Conservation (phyloP, 1,140 invertebrate species). For the Parasteatoda tepidariorum region DNA sequence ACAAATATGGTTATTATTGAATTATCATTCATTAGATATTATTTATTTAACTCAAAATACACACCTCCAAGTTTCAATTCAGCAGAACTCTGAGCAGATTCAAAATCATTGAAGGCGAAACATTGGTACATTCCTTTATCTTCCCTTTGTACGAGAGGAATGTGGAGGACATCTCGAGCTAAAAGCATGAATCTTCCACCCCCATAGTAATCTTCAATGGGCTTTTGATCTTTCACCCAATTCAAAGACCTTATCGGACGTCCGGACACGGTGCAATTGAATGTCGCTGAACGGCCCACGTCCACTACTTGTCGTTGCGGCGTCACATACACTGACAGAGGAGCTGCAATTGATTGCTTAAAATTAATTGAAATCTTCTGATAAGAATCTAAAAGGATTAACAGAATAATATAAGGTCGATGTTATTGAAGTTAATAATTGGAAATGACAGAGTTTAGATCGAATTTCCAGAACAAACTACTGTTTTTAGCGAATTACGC, state of each 20-base stretch:
- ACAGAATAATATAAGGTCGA: no score
- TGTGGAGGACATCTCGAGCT: constrained; percentile 64
- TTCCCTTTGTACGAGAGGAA: constrained; percentile 84
- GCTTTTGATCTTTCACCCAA: constrained; percentile 62
- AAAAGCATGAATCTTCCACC: constrained; percentile 24
- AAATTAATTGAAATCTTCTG: no score
- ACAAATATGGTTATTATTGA: no score
- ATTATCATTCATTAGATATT: no score
- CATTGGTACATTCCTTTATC: constrained; percentile 99
- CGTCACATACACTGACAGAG: constrained; percentile 67
- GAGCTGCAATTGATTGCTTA: constrained; percentile 64
- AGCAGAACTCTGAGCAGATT: constrained; percentile 74
- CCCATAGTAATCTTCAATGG: constrained; percentile 38
- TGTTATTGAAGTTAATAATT: no score
- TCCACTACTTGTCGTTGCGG: constrained; percentile 69
- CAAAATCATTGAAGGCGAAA: constrained; percentile 92
- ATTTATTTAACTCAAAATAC: no score
- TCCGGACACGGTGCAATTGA: constrained; percentile 69
- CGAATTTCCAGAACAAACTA: no score
- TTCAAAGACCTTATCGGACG: constrained; percentile 65
- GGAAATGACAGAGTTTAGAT: no score
- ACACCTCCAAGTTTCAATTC: constrained; percentile 70
- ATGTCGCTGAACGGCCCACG: constrained; percentile 68
- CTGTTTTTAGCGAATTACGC: no score
- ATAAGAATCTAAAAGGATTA: no score